Base-by-base conservation (phyloP, 2,113 vertebrate species). In the Hemiprocne comata region DNA sequence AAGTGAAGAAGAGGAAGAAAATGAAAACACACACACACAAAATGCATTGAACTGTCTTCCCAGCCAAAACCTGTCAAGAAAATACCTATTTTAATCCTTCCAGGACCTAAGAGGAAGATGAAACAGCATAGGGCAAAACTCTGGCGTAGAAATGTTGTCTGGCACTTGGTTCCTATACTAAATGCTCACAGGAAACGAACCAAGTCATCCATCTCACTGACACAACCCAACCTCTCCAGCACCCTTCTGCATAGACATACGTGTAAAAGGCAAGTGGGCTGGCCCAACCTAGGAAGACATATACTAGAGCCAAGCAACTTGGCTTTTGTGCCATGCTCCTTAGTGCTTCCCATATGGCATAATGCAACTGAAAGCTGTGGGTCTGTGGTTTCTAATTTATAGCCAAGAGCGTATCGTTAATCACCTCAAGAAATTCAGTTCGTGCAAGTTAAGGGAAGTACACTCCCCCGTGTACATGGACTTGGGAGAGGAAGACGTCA, bases 321-420 rank as follows among this genome's bases (percentile, higher is more conserved):
- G 73, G 66, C 73, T 90, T 95, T 94, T 94, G 54, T 89, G 65
- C 54, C 46, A 50, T 71, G 46, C 61, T 89, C 61, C 53, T 85
- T 60, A 82, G 40, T 62, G 70, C 18, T 92, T 29, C 42, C 40
- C 58, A 62, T 78, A 85, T 58, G 72, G 89, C 71, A 87, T 69
- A 93, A 71, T 70, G 51, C 50, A 90, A 58, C 36, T 54, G 71
- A 93, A 93, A 51, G 40, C 72, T 60, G n/a, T 44, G 60, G 48
- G 65, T 74, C 73, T 67, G 55, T 38, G 55, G 33, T 71, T 90
- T 93, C 48, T 51, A 9, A 65, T 91, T 94, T 82, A 69, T 75
- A 90, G 60, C 42, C 48, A 83, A 62, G 29, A 44, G 25, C 2
- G 7, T 40, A 67, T 19, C 53, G 71, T 76, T 74, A 83, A 66